A percentile compares a stretch with the other conserved stretches of the same genome.
Conservation (phyloP, 2,888 invertebrate species). For the Sylvicola cinctus region DNA sequence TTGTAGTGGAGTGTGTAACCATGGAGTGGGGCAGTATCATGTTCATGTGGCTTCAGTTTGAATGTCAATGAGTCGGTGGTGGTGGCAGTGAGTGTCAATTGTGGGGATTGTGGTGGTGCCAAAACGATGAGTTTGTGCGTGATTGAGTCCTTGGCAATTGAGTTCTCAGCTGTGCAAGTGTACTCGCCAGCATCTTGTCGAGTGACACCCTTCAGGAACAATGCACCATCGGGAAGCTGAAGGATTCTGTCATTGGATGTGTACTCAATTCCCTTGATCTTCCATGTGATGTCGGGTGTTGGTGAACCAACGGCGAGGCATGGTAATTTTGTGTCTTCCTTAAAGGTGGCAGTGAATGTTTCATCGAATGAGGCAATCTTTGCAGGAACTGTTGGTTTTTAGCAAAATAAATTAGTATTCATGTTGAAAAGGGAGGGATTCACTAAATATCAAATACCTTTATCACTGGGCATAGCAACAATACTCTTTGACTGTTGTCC, state of each 20-base stretch:
- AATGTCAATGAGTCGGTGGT: conserved; percentile 55
- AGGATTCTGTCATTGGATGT: conserved; percentile 64
- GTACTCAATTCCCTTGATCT: conserved; percentile 59
- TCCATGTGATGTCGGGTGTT: conserved; percentile 76
- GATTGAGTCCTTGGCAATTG: conserved; percentile 80
- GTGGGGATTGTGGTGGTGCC: conserved; percentile 58
- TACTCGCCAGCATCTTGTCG: conserved; percentile 87
- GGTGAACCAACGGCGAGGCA: conserved; percentile 86
- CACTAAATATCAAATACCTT: conserved; percentile 8
- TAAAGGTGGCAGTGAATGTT: conserved; percentile 78
- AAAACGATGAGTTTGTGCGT: conserved; percentile 76
- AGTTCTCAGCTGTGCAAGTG: conserved; percentile 81
- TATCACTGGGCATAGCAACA: conserved; percentile 54
- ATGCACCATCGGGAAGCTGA: conserved; percentile 71
- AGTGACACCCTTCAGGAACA: conserved; percentile 75
- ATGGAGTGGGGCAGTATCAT: conserved; percentile 71
- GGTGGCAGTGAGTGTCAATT: conserved; percentile 49
- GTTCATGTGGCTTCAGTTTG: conserved; percentile 48
- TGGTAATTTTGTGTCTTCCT: conserved; percentile 77
- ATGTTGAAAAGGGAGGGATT: no score
- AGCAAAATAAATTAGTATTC: conserved; percentile 6
- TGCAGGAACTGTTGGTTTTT: conserved; percentile 65
- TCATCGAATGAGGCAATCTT: conserved; percentile 90
- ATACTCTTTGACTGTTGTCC: conserved; percentile 79
- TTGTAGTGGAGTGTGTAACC: conserved; percentile 86